phyloP scores from a whole-genome alignment of 2,113 vertebrate species.

The Syngnathus floridae region DNA sequence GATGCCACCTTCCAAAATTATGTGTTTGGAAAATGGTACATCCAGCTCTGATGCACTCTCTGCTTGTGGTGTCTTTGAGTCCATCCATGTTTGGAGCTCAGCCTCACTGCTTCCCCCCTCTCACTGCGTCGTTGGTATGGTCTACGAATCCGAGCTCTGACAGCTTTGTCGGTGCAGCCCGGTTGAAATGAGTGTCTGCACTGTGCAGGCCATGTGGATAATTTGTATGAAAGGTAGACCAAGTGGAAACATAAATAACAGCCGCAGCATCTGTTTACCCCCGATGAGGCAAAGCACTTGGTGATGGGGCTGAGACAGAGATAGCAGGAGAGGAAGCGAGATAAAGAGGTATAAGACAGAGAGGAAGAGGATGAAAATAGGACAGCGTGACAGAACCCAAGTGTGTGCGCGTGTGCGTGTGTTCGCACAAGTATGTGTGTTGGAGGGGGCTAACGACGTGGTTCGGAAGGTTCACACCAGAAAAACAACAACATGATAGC shows the following conservation, averaged over 20 bases:
- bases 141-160: conserved; percentile 47
- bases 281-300: conserved; percentile 63
- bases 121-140: conserved; percentile 38
- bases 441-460: conserved; percentile 23
- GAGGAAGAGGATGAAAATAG: conserved; percentile 47
- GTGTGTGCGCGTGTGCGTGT: not conserved
- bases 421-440: not conserved
- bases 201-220: conserved; percentile 69
- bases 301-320: conserved; percentile 40
- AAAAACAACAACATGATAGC: conserved; percentile 32
- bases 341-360: conserved; percentile 23
- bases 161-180: conserved; percentile 57
- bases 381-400: conserved; percentile 37
- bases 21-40: conserved; percentile 41
- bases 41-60: conserved; percentile 35
- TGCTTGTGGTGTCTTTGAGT: conserved; percentile 49
- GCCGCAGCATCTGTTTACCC: conserved; percentile 70
- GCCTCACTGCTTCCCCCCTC: conserved; percentile 22
- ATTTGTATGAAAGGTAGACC: conserved; percentile 72
- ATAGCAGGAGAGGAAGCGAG: conserved; percentile 37
- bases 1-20: conserved; percentile 36
- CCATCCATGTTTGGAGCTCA: conserved; percentile 51
- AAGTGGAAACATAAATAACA: conserved; percentile 77
- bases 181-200: conserved; percentile 65
- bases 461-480: conserved; percentile 34